Conservation (phyloP, 2,888 invertebrate species). For the Xestoiulus laeticollis region DNA sequence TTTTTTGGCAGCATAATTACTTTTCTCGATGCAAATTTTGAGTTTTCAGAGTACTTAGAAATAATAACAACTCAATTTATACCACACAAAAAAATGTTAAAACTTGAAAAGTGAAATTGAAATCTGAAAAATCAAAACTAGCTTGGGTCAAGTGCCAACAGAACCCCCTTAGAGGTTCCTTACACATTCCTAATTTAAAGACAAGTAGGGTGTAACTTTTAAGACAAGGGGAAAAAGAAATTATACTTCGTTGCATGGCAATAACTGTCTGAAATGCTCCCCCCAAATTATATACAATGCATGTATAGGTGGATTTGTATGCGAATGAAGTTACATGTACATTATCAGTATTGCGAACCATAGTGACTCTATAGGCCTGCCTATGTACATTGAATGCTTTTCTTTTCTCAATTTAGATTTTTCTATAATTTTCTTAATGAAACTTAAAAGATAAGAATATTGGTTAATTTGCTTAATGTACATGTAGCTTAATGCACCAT, state of each 20-base stretch:
- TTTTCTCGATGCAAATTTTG: slow-evolving; percentile 7
- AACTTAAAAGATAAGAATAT: too few relatives aligned
- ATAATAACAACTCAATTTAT: slow-evolving; percentile 25
- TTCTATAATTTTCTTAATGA: too few relatives aligned
- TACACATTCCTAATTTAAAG: slow-evolving; percentile 34
- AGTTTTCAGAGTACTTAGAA: slow-evolving; percentile 15
- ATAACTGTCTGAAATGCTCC: slow-evolving; percentile 21
- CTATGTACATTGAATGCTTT: too few relatives aligned
- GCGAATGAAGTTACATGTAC: neutral
- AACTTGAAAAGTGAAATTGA: neutral
- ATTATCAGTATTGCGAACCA: too few relatives aligned
- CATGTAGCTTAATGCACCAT: too few relatives aligned
- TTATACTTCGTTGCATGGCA: neutral
- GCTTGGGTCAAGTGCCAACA: neutral
- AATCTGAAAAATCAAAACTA: neutral
- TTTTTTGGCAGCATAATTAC: slow-evolving; percentile 34
- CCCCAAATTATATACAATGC: neutral
- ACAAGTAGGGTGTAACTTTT: slow-evolving; percentile 29
- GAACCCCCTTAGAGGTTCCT: neutral
- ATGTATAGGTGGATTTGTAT: neutral
- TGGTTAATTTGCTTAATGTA: too few relatives aligned
- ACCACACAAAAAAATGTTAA: neutral
- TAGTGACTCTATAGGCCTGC: too few relatives aligned
- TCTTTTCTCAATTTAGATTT: too few relatives aligned
- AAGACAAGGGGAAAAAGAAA: neutral